Percentiles rank a stretch among this genome's conserved stretches.
phyloP scores from a whole-genome alignment of 2,797 vertebrate genomes.

The Tolypeutes matacus region DNA sequence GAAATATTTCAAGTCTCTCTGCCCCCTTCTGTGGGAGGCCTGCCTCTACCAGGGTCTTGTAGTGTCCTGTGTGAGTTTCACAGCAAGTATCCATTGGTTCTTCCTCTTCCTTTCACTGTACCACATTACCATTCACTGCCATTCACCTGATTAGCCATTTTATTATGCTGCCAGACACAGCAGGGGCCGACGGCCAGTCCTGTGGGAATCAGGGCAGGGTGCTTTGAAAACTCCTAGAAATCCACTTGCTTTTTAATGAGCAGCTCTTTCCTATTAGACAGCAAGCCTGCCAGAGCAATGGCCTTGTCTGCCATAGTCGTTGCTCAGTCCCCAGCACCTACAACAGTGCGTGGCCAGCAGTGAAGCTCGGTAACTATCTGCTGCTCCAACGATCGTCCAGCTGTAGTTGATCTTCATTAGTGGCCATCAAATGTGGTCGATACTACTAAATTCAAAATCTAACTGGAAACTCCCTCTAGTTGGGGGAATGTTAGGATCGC shows the following conservation, averaged over 20 bases:
- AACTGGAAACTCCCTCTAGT: background rate
- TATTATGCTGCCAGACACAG: no score
- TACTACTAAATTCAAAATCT: constrained; percentile 18
- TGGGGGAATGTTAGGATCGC: background rate
- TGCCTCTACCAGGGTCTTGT: no score
- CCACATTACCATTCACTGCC: no score
- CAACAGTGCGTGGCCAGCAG: background rate
- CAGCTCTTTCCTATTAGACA: background rate
- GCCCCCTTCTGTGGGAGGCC: no score
- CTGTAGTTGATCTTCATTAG: background rate
- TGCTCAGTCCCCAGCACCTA: background rate
- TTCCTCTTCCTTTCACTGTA: no score
- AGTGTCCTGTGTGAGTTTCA: no score
- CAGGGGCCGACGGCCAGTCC: no score
- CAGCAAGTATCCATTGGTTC: no score
- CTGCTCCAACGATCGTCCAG: background rate
- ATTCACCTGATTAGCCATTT: no score
- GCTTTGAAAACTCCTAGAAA: no score
- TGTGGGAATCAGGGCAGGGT: no score
- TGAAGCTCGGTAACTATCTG: background rate
- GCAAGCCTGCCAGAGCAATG: background rate
- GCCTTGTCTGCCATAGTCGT: background rate
- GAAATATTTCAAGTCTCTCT: no score
- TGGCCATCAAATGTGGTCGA: background rate
- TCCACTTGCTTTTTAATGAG: constrained; percentile 21